A percentile compares a stretch with the other conserved stretches of the same genome.
Conservation (phyloP, 2,797 vertebrate genomes). For the Nyctibius grandis region DNA sequence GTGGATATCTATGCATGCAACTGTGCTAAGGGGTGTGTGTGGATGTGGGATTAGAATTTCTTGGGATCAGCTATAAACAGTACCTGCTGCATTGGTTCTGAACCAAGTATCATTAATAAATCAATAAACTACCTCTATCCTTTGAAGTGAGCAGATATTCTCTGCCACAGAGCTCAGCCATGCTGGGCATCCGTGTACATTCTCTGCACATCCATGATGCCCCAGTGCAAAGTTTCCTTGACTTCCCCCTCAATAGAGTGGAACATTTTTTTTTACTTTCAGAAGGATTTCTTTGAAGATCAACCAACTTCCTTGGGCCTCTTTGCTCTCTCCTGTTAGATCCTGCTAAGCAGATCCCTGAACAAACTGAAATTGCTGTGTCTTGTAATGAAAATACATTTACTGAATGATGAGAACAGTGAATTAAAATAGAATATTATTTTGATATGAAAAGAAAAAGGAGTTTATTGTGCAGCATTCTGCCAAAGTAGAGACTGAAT, state of each 20-base stretch:
- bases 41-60: background rate
- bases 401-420: background rate
- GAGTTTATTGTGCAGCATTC: background rate
- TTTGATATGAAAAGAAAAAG: background rate
- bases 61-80: background rate
- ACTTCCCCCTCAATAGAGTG: accelerated
- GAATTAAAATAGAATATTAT: background rate
- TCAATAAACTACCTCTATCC: background rate
- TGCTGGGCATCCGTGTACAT: background rate
- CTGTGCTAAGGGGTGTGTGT: accelerated
- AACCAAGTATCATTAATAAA: background rate
- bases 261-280: background rate
- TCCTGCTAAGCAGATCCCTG: background rate
- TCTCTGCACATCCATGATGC: background rate
- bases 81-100: background rate
- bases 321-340: background rate
- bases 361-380: background rate
- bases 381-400: background rate
- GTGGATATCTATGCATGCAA: accelerated
- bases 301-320: background rate
- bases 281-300: background rate
- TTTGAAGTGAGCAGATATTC: background rate
- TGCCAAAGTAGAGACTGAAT: background rate
- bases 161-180: background rate
- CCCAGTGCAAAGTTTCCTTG: background rate